These are phyloP conservation scores for Sinosuthora webbiana DNA, from an alignment of 2,113 vertebrate genomes.

Conservation along the genomic window DNA sequence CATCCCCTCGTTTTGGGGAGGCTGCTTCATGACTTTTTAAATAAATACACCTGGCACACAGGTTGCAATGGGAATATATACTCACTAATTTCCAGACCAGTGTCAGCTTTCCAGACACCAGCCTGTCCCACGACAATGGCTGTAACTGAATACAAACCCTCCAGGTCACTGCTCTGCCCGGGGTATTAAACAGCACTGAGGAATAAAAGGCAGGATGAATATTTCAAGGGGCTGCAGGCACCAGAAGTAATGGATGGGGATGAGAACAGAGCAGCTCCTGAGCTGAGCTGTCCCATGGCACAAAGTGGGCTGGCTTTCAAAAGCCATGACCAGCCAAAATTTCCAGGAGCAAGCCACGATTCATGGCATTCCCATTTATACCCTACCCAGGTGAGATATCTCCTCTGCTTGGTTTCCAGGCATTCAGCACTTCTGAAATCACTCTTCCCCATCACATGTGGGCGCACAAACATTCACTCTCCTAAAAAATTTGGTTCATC, in stretches of 20 bases:
- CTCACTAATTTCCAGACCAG: neutral
- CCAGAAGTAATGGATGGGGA: neutral
- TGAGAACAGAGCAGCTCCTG: neutral
- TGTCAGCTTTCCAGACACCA: constrained; percentile 15
- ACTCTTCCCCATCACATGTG: neutral
- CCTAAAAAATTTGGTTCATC: neutral
- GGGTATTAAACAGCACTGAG: neutral
- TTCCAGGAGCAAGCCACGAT: neutral
- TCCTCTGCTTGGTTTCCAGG: neutral
- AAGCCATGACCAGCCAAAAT: neutral
- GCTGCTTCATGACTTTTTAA: constrained; percentile 21
- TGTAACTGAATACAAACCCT: constrained; percentile 9
- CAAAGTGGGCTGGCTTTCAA: neutral
- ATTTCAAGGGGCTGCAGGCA: constrained; percentile 34
- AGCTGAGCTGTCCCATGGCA: neutral
- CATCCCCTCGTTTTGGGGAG: neutral
- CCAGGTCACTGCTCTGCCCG: neutral
- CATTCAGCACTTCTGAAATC: neutral
- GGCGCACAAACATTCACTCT: neutral
- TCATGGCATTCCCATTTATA: neutral
- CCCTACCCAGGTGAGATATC: neutral
- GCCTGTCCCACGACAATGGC: neutral
- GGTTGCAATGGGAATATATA: neutral
- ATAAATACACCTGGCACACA: neutral
- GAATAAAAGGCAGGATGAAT: constrained; percentile 22